Base-by-base conservation (phyloP, 2,113 vertebrate species). In the Progne subis region DNA sequence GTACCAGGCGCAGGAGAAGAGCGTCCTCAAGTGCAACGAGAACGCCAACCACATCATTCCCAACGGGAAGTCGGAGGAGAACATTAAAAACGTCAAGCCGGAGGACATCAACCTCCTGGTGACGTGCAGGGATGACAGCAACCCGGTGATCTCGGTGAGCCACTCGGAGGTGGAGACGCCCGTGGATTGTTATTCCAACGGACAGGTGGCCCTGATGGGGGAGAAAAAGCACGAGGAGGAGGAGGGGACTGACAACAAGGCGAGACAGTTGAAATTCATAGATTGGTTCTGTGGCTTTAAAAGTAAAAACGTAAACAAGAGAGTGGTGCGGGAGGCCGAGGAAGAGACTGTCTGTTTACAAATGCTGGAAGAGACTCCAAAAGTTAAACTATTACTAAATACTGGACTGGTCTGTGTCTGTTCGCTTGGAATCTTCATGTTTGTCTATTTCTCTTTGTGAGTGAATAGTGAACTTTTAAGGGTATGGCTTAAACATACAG, bases 381-480 rank as follows among this genome's bases (percentile, higher is more conserved):
- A 97, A 96, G 97, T 98, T 70, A 99, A 98, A 97, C 68, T 99
- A 56, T 78, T 99, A 92, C 98, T 99, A 56, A 99, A 99, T 95
- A 39, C 97, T 80, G 98, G 98, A 93, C 98, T 99, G 88, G 18
- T 99, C 29, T 94, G 97, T 39, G 99, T 99, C 89, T 99, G 99
- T 97, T 98, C 97, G 4, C 90, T 99, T 97, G 99, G 99, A 80
- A 97, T 99, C 96, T 99, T 99, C 97, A 99, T 99, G 99, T 99
- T 99, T 98, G 98, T 99, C 95, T 99, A 99, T 98, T 99, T 99
- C 92, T 99, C 99, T 91, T 96, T 99, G 94, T 99, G 99, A 98
- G 70, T 93, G 93, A 94, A 86, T 91, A 91, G 80, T 95, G 79
- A 92, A 97, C 95, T 93, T 97, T 86, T 97, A 97, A 98, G 96